Base-by-base conservation (phyloP, 2,888 invertebrate genomes). In the Synergus laeviventris region DNA sequence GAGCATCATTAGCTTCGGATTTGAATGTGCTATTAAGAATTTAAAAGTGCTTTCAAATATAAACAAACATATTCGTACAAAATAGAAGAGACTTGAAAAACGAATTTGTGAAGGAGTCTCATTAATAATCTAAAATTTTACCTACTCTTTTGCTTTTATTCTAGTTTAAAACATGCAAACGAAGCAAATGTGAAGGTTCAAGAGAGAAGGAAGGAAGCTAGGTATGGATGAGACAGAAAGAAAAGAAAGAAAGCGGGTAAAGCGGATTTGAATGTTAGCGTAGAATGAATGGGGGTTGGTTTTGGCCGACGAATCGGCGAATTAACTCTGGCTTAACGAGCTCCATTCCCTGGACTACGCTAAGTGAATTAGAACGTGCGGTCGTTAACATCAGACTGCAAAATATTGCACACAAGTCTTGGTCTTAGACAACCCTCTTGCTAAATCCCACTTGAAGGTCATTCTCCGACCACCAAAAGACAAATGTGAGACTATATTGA, bases 281-380 rank as follows among this genome's bases (percentile, higher is more conserved):
- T 78, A 77, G 79, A 81, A 78, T 79, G 77, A 77, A 74, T 64
- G 66, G 70, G 74, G 76, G 81, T 73, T 78, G 78, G 81, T 84
- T 83, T 80, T 77, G 79, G 78, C 77, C 73, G 77, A 77, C 81
- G 83, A 84, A 86, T 86, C 79, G 83, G 79, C 78, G 79, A 85
- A 84, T 85, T 85, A 84, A 84, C 79, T 80, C 78, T 74, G 76
- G 79, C 79, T 82, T 82, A 83, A 84, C 83, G 82, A 81, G 84
- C 75, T 76, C 74, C 60, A 74, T 70, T 60, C 75, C 79, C 80
- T 81, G 76, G 56, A 78, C 76, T 59, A 79, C 66, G 78, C 79
- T 83, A 82, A 83, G 82, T 85, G 83, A 85, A 83, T 85, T 84
- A 85, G 79, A 78, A 82, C 81, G 78, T 78, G 78, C 80, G 81